Evolutionary conservation across 2,797 vertebrate species (phyloP).

Genomic region (Parotocinclus haroldoi): DNA sequence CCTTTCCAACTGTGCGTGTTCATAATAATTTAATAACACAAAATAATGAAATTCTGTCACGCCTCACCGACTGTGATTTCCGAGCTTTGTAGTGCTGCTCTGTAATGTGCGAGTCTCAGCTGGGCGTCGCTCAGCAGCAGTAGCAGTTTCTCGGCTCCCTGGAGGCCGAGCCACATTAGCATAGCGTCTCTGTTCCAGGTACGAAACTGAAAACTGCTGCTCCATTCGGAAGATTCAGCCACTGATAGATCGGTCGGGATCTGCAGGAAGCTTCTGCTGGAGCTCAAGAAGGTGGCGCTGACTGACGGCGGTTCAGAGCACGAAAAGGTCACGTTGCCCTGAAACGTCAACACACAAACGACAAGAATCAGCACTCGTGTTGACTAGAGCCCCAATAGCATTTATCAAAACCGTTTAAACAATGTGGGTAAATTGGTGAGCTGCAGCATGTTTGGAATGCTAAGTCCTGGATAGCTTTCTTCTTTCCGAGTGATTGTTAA

Average conservation of each 20-base stretch:
- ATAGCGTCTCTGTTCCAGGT: slow-evolving; percentile 81
- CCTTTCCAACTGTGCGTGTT: not conserved
- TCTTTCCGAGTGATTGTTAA: no score
- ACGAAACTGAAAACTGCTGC: slow-evolving; percentile 81
- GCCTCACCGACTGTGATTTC: slow-evolving; percentile 75
- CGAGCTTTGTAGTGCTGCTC: slow-evolving; percentile 58
- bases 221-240: slow-evolving; percentile 57
- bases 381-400: no score
- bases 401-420: no score
- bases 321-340: slow-evolving; percentile 84
- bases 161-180: slow-evolving; percentile 71
- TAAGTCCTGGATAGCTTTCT: no score
- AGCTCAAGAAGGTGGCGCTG: slow-evolving; percentile 75
- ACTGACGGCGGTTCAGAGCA: slow-evolving; percentile 76
- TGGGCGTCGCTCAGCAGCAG: slow-evolving; percentile 68
- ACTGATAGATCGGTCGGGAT: slow-evolving; percentile 66
- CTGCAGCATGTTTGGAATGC: no score
- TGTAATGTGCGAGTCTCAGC: slow-evolving; percentile 71
- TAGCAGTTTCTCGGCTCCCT: slow-evolving; percentile 67
- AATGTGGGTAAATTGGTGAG: no score
- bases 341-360: slow-evolving; percentile 43
- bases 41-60: not conserved
- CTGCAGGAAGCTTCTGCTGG: slow-evolving; percentile 72
- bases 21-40: not conserved
- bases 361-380: not conserved